These are phyloP conservation scores for Sinosuthora webbiana DNA, from an alignment of 2,113 vertebrate species.

Conservation along the genomic window DNA sequence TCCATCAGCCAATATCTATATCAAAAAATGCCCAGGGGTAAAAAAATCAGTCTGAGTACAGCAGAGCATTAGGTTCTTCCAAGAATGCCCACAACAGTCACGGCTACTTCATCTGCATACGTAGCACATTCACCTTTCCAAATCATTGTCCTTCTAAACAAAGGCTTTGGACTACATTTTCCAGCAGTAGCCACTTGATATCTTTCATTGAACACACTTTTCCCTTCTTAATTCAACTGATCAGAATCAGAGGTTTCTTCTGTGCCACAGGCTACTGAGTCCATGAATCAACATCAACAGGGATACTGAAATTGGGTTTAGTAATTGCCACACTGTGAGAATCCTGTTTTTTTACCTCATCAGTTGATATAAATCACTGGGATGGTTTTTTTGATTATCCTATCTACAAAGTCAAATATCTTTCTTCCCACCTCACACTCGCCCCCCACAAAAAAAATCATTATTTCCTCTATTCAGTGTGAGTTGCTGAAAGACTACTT, in stretches of 20 bases:
- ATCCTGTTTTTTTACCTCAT: background rate
- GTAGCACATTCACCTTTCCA: background rate
- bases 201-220: background rate
- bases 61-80: background rate
- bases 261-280: background rate
- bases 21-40: background rate
- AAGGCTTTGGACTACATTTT: background rate
- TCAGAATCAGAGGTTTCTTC: background rate
- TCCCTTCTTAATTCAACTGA: background rate
- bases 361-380: background rate
- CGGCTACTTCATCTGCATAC: rapidly evolving
- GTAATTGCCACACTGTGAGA: background rate
- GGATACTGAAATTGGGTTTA: background rate
- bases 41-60: background rate
- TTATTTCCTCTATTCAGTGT: background rate
- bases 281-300: background rate
- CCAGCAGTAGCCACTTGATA: background rate
- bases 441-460: background rate
- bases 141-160: background rate
- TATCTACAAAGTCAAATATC: background rate
- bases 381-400: background rate
- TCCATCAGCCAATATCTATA: background rate
- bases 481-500: background rate
- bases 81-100: background rate
- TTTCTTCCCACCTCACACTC: background rate